Conservation (phyloP, 1,140 invertebrate species). For the Panagrolaimus sp. region DNA sequence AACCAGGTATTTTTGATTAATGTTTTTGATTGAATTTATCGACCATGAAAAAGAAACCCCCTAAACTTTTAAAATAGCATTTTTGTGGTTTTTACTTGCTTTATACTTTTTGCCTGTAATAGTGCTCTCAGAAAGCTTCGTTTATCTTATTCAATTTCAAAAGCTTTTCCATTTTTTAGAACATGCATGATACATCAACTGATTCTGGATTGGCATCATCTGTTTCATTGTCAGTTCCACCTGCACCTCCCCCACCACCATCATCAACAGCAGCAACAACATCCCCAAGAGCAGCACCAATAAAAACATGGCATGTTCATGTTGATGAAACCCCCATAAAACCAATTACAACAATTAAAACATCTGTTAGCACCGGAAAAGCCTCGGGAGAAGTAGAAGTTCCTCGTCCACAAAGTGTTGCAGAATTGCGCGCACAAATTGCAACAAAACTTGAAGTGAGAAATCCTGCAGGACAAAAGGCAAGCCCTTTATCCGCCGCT, state of each 20-base stretch:
- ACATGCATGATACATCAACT: slow-evolving; percentile 15
- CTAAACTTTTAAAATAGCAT: too few species aligned
- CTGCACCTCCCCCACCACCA: neutral
- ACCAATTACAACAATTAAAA: neutral
- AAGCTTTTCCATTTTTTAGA: neutral
- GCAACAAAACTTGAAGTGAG: slow-evolving; percentile 13
- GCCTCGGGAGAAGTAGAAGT: slow-evolving; percentile 9
- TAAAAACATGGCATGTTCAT: neutral
- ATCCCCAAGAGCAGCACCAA: too few species aligned
- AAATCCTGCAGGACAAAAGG: slow-evolving; percentile 1
- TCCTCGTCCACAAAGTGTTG: slow-evolving; percentile 9
- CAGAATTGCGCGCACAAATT: slow-evolving; percentile 13
- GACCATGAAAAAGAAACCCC: too few species aligned
- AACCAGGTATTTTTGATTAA: slow-evolving; percentile 17
- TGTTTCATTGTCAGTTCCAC: neutral
- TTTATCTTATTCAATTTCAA: too few species aligned
- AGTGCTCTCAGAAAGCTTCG: too few species aligned
- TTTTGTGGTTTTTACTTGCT: too few species aligned
- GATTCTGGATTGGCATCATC: slow-evolving; percentile 9
- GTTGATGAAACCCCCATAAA: neutral
- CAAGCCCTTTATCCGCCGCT: neutral
- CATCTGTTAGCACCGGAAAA: neutral
- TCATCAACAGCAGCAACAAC: neutral
- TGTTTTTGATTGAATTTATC: neutral
- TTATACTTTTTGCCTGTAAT: too few species aligned